Conservation (phyloP, 2,888 invertebrate species). For the Spatulosminthurus flaviceps region DNA sequence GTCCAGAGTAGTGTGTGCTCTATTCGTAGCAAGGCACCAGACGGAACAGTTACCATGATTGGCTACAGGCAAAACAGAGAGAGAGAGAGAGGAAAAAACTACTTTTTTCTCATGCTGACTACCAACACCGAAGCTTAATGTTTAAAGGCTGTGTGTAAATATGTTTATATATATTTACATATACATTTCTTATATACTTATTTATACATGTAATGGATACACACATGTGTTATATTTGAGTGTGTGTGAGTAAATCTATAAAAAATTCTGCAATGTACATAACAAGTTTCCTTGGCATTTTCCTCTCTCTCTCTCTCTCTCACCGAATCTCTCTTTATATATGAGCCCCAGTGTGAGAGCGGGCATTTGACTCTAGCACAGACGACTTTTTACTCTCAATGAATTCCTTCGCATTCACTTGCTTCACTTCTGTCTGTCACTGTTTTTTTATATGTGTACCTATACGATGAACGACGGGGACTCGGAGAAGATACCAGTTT, state of each 20-base stretch:
- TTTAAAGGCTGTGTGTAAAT: too few relatives aligned
- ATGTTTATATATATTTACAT: too few relatives aligned
- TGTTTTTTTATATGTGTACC: too few relatives aligned
- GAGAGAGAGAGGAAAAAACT: neutral
- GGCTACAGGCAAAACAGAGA: neutral
- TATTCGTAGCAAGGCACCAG: neutral
- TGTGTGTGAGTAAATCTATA: too few relatives aligned
- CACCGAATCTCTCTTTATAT: too few relatives aligned
- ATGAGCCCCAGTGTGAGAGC: too few relatives aligned
- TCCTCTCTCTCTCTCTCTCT: neutral
- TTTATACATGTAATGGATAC: too few relatives aligned
- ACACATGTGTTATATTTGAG: too few relatives aligned
- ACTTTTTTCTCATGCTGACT: neutral
- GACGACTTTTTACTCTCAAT: neutral
- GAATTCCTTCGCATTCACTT: neutral
- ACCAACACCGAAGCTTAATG: constrained; percentile 6
- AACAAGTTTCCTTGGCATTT: neutral
- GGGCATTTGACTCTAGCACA: neutral
- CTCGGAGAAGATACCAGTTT: neutral
- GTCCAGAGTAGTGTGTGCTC: neutral
- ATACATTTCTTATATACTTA: too few relatives aligned
- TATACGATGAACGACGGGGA: neutral
- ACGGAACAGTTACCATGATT: neutral
- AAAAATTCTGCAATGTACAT: too few relatives aligned
- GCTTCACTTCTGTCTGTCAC: neutral